Percentiles rank a stretch among this genome's conserved stretches.
Conservation (phyloP, 2,797 vertebrate species). For the Cyprinella venusta region DNA sequence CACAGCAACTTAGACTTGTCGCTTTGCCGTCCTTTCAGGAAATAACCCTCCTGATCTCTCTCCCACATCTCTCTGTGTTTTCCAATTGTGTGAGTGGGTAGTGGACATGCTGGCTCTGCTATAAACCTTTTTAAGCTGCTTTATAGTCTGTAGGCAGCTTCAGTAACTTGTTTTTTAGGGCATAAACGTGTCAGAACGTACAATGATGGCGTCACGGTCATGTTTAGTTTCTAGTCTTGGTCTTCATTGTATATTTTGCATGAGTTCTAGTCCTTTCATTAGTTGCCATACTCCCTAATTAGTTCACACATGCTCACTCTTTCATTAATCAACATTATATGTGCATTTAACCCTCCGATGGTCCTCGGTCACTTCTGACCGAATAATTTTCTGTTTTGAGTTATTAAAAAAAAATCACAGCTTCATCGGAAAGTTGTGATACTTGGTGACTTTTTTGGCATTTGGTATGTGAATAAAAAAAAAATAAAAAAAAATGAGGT, state of each 20-base stretch:
- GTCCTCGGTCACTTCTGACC: too few species aligned
- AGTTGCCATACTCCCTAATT: not conserved
- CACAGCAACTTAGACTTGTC: conserved; percentile 36
- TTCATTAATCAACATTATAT: not conserved
- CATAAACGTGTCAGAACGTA: not conserved
- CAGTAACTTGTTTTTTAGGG: not conserved
- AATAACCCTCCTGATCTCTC: conserved; percentile 29
- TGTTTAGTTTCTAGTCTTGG: not conserved
- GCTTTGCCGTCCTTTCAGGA: conserved; percentile 5
- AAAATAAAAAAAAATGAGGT: too few species aligned
- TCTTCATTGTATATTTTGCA: not conserved
- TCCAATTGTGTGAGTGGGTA: not conserved
- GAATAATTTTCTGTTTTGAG: too few species aligned
- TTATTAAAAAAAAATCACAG: too few species aligned
- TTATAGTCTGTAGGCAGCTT: not conserved
- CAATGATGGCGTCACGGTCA: not conserved
- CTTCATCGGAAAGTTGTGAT: too few species aligned
- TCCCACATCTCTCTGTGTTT: conserved; percentile 6
- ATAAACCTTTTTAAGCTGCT: not conserved
- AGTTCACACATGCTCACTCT: not conserved
- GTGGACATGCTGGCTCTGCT: conserved; percentile 4
- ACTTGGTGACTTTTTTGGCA: too few species aligned
- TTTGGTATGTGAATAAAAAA: too few species aligned
- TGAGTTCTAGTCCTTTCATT: not conserved
- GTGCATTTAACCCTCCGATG: not conserved